Evolutionary conservation across 2,113 vertebrate species (phyloP), one percentile per base, ranked within the genome.

Genomic region (Tenebrosternarchus preto): DNA sequence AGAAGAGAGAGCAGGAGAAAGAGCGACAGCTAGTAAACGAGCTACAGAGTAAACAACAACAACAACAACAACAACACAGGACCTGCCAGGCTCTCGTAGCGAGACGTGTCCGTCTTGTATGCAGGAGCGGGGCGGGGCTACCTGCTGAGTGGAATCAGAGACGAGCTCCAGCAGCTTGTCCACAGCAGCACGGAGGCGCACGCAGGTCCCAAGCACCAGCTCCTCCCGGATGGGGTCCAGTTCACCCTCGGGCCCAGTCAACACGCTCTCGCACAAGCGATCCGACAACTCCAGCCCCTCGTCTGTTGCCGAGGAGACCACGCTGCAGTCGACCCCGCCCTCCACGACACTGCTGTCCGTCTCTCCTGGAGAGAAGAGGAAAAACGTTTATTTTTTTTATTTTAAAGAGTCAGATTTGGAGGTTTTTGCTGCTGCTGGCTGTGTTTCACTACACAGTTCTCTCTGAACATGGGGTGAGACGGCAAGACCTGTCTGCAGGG

Each of bases 91-190:
- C 20, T 8, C n/a, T 15, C 1, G 50, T 50, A 53, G 20, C 1
- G 3, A 4, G 71, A 31, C 9, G n/a, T n/a, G n/a, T n/a, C n/a
- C n/a, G n/a, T n/a, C n/a, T n/a, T n/a, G n/a, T n/a, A n/a, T n/a
- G n/a, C n/a, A n/a, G n/a, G n/a, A n/a, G n/a, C n/a, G 7, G 43
- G 43, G 43, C 43, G 43, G 43, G 11, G 43, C 43, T 86, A 99
- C 98, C 92, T 97, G 94, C 75, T 89, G 85, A 39, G 93, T 91
- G 20, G 95, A 95, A 74, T 95, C 93, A 36, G 94, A 92, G 36
- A 95, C 93, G 83, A 98, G 91, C 2, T 97, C 95, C 81, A 99
- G 87, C 20, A 99, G 93, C 29, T 92, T 92, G 43, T 95, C 94
- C 31, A 98, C 95, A 0, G 96, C 92, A 16, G 89, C 79, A 25